phyloP scores from a whole-genome alignment of 1,140 invertebrate genomes.

The Neodiprion lecontei region DNA sequence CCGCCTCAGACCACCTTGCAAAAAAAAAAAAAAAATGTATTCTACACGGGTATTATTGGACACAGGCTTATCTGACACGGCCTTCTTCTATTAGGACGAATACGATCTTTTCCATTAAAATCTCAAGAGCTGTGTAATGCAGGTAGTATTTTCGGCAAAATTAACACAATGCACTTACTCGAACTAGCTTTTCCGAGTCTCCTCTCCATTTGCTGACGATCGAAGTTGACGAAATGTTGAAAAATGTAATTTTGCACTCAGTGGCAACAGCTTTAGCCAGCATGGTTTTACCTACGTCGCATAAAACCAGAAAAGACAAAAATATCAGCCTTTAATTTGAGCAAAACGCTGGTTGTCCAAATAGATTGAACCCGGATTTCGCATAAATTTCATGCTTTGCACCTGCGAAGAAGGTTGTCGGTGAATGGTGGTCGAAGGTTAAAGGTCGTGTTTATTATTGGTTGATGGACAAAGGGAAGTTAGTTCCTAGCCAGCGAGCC shows the following conservation, averaged over 20 bases:
- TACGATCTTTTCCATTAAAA: not conserved
- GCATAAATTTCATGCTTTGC: not conserved
- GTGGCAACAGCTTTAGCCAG: slow-evolving; percentile 87
- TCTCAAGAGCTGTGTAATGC: not conserved
- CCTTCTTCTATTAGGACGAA: no score
- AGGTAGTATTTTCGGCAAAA: not conserved
- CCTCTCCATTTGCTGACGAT: slow-evolving; percentile 94
- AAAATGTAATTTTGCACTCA: slow-evolving; percentile 87
- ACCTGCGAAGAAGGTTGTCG: not conserved
- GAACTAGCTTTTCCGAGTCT: slow-evolving; percentile 92
- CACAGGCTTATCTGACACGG: no score
- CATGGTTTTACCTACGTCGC: slow-evolving; percentile 79
- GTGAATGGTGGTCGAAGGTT: not conserved
- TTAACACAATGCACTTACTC: slow-evolving; percentile 63
- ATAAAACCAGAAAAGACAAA: not conserved
- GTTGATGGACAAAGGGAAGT: not conserved
- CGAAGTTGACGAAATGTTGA: slow-evolving; percentile 88
- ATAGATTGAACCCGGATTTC: no score
- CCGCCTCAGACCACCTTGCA: no score
- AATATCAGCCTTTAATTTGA: not conserved
- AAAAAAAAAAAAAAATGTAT: no score
- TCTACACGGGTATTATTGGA: no score
- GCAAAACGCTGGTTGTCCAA: not conserved
- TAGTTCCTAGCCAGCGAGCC: slow-evolving; percentile 6
- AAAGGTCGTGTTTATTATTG: not conserved